Percentiles rank a stretch among this genome's conserved stretches.
Evolutionary conservation across 64 coral and sea anemone species (phyloP).

Genomic region (Astreopora myriophthalma): DNA sequence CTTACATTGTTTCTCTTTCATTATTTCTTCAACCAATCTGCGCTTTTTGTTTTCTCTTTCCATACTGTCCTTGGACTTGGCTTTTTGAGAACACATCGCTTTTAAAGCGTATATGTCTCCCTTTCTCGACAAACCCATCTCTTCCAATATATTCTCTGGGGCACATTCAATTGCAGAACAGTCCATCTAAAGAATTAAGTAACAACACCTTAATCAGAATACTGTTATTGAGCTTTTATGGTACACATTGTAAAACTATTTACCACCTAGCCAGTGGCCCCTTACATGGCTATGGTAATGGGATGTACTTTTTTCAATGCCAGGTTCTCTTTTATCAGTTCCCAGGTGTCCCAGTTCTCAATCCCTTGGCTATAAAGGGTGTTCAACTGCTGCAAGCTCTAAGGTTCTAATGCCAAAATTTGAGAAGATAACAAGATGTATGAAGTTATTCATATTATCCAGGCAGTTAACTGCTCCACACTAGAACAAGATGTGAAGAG

Average conservation of each 20-base stretch:
- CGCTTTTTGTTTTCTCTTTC: conserved; percentile 27
- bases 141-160: conserved; percentile 32
- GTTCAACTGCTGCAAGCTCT: neutral
- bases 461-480: neutral
- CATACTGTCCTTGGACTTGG: conserved; percentile 9
- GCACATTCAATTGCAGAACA: conserved; percentile 53
- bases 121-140: conserved; percentile 21
- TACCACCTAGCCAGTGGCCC: neutral
- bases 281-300: neutral
- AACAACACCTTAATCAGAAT: conserved; percentile 15
- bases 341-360: conserved; percentile 3
- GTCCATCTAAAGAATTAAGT: conserved; percentile 55
- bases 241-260: neutral
- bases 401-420: conserved; percentile 10
- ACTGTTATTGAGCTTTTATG: conserved; percentile 24
- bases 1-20: conserved; percentile 24
- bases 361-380: conserved; percentile 4
- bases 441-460: neutral
- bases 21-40: conserved; percentile 36
- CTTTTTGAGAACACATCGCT: conserved; percentile 48
- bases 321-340: too few relatives aligned
- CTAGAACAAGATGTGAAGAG: neutral
- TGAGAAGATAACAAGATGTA: conserved; percentile 8
- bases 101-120: conserved; percentile 49
- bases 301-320: neutral